Conservation (phyloP, 2,113 vertebrate genomes). For the Silurus glanis region DNA sequence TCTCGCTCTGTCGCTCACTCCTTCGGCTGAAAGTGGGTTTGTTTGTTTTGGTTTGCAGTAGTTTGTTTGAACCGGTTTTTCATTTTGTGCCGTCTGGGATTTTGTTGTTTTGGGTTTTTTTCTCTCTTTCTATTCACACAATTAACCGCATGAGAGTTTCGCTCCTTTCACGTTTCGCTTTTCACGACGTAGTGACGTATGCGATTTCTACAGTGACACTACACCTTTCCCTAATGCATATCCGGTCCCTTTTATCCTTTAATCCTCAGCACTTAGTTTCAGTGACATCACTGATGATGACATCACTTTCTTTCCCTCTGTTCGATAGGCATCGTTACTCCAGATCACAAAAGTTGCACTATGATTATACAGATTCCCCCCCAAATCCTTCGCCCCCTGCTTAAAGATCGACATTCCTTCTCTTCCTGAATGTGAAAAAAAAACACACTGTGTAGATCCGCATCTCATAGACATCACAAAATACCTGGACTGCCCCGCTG, state of each 20-base stretch:
- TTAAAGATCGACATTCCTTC: neutral
- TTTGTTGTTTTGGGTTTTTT: neutral
- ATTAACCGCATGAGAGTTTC: slow-evolving; percentile 29
- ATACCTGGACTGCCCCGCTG: slow-evolving; percentile 79
- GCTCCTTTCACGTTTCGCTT: slow-evolving; percentile 25
- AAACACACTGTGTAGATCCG: slow-evolving; percentile 13
- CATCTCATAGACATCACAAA: slow-evolving; percentile 67
- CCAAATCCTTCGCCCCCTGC: slow-evolving; percentile 51
- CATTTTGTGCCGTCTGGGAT: slow-evolving; percentile 47
- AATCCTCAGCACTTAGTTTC: slow-evolving; percentile 7
- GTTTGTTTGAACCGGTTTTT: slow-evolving; percentile 60
- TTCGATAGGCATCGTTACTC: slow-evolving; percentile 39
- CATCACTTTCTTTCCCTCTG: no score
- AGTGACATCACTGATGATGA: neutral
- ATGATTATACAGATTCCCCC: slow-evolving; percentile 15
- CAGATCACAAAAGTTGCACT: slow-evolving; percentile 47
- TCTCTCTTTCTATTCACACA: slow-evolving; percentile 4
- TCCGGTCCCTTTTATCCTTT: slow-evolving; percentile 26
- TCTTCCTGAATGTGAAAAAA: neutral
- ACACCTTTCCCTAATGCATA: neutral
- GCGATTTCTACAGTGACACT: neutral
- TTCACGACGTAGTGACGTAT: neutral
- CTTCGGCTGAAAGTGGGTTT: slow-evolving; percentile 29
- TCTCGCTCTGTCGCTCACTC: neutral
- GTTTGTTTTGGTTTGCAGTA: slow-evolving; percentile 46